Percentiles rank a stretch among this genome's conserved stretches.
Conservation (phyloP, 2,797 vertebrate species). For the Centroberyx gerrardi region DNA sequence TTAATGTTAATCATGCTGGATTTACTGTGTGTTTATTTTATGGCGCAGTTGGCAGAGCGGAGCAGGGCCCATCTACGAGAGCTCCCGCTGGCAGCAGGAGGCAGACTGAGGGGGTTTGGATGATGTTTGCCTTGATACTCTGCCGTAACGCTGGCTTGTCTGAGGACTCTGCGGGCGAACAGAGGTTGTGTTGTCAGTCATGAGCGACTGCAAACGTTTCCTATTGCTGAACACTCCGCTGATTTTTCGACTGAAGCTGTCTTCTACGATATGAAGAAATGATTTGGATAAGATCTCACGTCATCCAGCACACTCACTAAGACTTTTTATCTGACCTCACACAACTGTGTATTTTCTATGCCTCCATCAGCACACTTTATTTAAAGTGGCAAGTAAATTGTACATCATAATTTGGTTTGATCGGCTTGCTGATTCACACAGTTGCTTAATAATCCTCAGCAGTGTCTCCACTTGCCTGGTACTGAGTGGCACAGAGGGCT, state of each 20-base stretch:
- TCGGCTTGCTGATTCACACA: conserved; percentile 26
- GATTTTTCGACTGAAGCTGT: conserved; percentile 57
- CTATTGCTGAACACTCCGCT: conserved; percentile 52
- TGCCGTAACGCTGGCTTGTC: conserved; percentile 57
- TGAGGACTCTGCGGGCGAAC: conserved; percentile 59
- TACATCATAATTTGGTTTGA: conserved; percentile 25
- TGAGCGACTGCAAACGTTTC: conserved; percentile 70
- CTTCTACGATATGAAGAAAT: conserved; percentile 53
- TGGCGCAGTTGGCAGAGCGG: conserved; percentile 73
- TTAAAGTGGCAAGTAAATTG: conserved; percentile 2
- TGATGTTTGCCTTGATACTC: conserved; percentile 72
- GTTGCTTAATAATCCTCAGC: conserved; percentile 50
- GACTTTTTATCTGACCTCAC: background rate
- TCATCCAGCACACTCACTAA: conserved; percentile 9
- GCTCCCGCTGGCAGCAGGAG: conserved; percentile 73
- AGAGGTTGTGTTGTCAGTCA: conserved; percentile 76
- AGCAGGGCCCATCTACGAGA: conserved; percentile 59
- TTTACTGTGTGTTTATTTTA: conserved; percentile 86
- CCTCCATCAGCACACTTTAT: background rate
- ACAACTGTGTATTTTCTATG: conserved; percentile 24
- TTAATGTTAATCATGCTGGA: conserved; percentile 83
- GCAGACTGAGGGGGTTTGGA: conserved; percentile 66
- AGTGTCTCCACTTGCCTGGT: conserved; percentile 60
- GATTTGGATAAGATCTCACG: conserved; percentile 10
- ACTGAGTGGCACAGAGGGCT: conserved; percentile 56